phyloP scores from a whole-genome alignment of 2,797 vertebrate genomes.

The Numenius phaeopus region DNA sequence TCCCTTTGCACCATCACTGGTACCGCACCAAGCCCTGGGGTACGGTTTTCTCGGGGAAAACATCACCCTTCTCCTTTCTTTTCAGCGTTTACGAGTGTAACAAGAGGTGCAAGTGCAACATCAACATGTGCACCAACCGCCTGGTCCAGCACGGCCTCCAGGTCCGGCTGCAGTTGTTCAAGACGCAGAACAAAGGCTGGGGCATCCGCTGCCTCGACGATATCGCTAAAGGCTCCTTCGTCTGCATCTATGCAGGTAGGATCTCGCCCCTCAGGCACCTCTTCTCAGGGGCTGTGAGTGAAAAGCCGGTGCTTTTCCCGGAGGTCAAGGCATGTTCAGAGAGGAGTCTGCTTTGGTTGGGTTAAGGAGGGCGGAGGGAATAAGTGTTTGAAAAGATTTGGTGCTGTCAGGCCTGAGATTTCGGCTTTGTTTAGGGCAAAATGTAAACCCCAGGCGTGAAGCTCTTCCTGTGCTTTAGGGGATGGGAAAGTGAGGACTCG shows the following conservation, averaged over 20 bases:
- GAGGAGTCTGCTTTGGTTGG: background rate
- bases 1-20: background rate
- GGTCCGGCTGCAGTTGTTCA: slow-evolving; percentile 96
- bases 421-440: background rate
- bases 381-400: background rate
- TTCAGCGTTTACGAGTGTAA: slow-evolving; percentile 95
- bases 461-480: background rate
- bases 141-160: slow-evolving; percentile 97
- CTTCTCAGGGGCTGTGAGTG: background rate
- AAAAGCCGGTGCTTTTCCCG: background rate
- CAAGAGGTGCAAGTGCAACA: slow-evolving; percentile 91
- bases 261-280: rapidly evolving
- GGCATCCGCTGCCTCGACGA: slow-evolving; percentile 98
- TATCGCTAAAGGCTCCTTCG: slow-evolving; percentile 96
- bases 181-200: slow-evolving; percentile 99
- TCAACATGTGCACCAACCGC: slow-evolving; percentile 93
- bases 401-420: background rate
- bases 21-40: rapidly evolving
- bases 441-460: background rate
- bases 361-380: background rate
- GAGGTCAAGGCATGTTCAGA: rapidly evolving
- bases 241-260: slow-evolving; percentile 98
- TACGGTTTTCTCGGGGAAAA: rapidly evolving
- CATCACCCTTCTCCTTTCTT: background rate
- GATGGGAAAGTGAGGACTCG: background rate